Evolutionary conservation across 1,140 invertebrate species (phyloP).

Genomic region (Pteromalus puparum): DNA sequence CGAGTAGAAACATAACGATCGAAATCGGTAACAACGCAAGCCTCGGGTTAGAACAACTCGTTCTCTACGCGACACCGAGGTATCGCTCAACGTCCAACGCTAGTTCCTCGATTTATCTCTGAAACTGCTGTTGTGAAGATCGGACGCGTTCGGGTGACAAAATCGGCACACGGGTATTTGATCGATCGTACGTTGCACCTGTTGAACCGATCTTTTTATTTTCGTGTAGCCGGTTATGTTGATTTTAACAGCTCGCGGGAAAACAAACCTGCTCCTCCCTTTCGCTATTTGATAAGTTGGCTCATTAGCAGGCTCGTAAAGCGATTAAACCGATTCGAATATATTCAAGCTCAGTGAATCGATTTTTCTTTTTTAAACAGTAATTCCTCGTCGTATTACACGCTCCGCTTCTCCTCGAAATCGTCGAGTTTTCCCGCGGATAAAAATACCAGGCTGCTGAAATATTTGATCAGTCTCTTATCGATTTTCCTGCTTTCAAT

Average conservation of each 20-base stretch:
- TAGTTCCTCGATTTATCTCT: constrained; percentile 9
- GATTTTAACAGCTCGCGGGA: background rate
- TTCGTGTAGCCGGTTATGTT: background rate
- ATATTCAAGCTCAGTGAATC: background rate
- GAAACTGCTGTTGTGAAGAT: background rate
- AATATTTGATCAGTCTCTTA: constrained; percentile 28
- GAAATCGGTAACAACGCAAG: background rate
- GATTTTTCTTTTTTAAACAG: background rate
- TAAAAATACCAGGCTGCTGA: background rate
- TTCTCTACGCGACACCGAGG: background rate
- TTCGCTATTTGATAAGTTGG: constrained; percentile 24
- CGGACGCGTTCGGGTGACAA: background rate
- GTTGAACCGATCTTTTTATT: background rate
- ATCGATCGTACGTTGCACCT: background rate
- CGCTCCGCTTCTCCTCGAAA: background rate
- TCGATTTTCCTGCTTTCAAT: constrained; percentile 1
- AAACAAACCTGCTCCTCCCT: background rate
- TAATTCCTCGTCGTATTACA: background rate
- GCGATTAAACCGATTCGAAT: constrained; percentile 1
- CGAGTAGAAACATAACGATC: constrained; percentile 3
- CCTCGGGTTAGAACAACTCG: background rate
- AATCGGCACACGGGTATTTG: background rate
- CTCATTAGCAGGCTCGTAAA: constrained; percentile 33
- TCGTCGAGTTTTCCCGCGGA: background rate
- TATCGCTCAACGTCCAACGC: constrained; percentile 18